Percentiles rank a stretch among this genome's conserved stretches.
These are phyloP conservation scores for Gobio gobio DNA, from an alignment of 2,113 vertebrate genomes.

Conservation along the genomic window DNA sequence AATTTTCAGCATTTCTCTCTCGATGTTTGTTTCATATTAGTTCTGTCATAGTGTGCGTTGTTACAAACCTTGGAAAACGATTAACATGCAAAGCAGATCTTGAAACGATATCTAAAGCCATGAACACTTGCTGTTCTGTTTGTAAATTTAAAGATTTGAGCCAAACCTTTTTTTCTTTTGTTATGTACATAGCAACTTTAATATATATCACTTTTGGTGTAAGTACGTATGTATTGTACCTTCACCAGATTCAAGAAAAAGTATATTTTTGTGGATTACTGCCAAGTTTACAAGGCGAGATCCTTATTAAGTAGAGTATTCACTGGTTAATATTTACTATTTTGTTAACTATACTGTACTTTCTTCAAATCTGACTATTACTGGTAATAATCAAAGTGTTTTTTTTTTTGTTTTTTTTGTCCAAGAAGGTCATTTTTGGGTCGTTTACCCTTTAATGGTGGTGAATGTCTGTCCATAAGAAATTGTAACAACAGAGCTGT, in stretches of 20 bases:
- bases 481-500: slow-evolving; percentile 87
- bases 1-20: slow-evolving; percentile 85
- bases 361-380: slow-evolving; percentile 86
- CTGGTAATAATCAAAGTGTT: slow-evolving; percentile 81
- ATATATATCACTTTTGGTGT: slow-evolving; percentile 93
- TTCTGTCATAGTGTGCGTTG: slow-evolving; percentile 80
- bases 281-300: slow-evolving; percentile 91
- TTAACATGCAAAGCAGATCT: slow-evolving; percentile 87
- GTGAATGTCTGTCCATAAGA: slow-evolving; percentile 88
- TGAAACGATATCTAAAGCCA: slow-evolving; percentile 95
- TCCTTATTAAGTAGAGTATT: slow-evolving; percentile 93
- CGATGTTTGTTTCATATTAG: slow-evolving; percentile 81
- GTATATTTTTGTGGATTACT: slow-evolving; percentile 99
- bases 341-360: slow-evolving; percentile 95
- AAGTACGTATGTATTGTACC: slow-evolving; percentile 92
- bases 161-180: slow-evolving; percentile 83
- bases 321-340: slow-evolving; percentile 95
- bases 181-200: slow-evolving; percentile 98
- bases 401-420: slow-evolving; percentile 65
- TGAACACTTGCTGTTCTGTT: slow-evolving; percentile 93
- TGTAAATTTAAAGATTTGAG: slow-evolving; percentile 95
- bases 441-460: slow-evolving; percentile 83
- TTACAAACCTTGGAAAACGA: slow-evolving; percentile 78
- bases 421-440: slow-evolving; percentile 75
- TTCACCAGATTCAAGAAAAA: slow-evolving; percentile 88